Base-by-base conservation (phyloP, 92 coral and sea anemone species). In the Zoanthus solanderi region DNA sequence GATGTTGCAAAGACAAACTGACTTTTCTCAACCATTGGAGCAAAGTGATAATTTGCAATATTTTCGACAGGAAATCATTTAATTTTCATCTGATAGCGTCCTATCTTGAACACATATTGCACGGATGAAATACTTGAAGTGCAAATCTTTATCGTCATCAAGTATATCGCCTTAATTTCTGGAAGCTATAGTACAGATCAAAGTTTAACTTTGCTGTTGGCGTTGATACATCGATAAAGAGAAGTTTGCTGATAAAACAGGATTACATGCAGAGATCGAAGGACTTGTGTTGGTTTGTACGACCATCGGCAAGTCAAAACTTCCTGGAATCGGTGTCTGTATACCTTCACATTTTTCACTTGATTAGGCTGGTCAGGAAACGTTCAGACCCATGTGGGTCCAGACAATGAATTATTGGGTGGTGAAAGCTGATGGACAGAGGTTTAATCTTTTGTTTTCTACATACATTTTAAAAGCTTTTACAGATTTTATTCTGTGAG, bases 1-100 rank as follows among this genome's bases (percentile, higher is more conserved):
- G 93, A 80, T 89, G 95, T 88, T 90, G 79, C 56, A 61, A 69
- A 48, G 88, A 77, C 89, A 74, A 78, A 71, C 44, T 72, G 66
- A 72, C 78, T 69, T 92, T 72, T 87, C 87, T 74, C 86, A 54
- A 83, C 56, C 74, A 76, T 84, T 84, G 91, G 79, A 87, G 47
- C 57, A 89, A 84, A 91, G 98, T 90, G 98, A 90, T 92, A 94
- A 94, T 91, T 94, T 92, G 95, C 89, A 90, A 94, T 91, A 87
- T 88, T 92, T 83, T 78, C 92, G 72, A 91, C 98, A 94, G 98
- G 98, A 94, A 94, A 93, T 89, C 95, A 90, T 91, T 88, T 72
- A 89, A 84, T 81, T 92, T 92, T 69, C 74, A 94, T 94, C 98
- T 75, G 95, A 94, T 94, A 90, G 69, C 75, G 85, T 48, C 63